Conservation (phyloP, 2,888 invertebrate genomes). For the Blomia tropicalis region DNA sequence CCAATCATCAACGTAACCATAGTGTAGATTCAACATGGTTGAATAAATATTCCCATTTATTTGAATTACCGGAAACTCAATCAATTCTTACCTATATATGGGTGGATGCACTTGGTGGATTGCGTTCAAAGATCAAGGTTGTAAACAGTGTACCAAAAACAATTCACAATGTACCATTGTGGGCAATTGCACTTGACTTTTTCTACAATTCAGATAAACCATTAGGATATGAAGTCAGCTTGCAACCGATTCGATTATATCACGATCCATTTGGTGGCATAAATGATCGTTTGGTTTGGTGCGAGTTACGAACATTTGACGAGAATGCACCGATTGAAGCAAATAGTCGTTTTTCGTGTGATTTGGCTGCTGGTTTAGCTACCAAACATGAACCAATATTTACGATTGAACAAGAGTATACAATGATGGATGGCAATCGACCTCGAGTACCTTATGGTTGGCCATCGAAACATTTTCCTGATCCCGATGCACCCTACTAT, state of each 20-base stretch:
- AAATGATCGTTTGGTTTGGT: conserved; percentile 40
- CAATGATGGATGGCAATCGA: conserved; percentile 49
- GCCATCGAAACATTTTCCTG: conserved; percentile 82
- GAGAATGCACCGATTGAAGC: conserved; percentile 59
- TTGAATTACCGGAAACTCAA: conserved; percentile 29
- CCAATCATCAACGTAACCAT: not conserved
- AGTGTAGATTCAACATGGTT: not conserved
- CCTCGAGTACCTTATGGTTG: conserved; percentile 76
- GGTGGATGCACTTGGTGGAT: conserved; percentile 39
- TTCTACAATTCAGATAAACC: conserved; percentile 59
- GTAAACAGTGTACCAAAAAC: conserved; percentile 34
- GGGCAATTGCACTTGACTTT: conserved; percentile 78
- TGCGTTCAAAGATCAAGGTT: conserved; percentile 37
- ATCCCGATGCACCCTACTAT: conserved; percentile 94
- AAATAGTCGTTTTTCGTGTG: conserved; percentile 39
- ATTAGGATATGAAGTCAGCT: conserved; percentile 51
- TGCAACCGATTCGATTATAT: conserved; percentile 40
- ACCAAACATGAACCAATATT: conserved; percentile 40
- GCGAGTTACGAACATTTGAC: conserved; percentile 48
- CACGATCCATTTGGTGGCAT: conserved; percentile 41
- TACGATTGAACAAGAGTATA: conserved; percentile 44
- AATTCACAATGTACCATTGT: conserved; percentile 52
- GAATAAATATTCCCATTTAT: not conserved
- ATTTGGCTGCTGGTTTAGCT: conserved; percentile 38
- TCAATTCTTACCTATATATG: conserved; percentile 36